Evolutionary conservation across 2,888 invertebrate species (phyloP), one percentile per base, ranked within the genome.

Genomic region (Phragmatobia fuliginosa): DNA sequence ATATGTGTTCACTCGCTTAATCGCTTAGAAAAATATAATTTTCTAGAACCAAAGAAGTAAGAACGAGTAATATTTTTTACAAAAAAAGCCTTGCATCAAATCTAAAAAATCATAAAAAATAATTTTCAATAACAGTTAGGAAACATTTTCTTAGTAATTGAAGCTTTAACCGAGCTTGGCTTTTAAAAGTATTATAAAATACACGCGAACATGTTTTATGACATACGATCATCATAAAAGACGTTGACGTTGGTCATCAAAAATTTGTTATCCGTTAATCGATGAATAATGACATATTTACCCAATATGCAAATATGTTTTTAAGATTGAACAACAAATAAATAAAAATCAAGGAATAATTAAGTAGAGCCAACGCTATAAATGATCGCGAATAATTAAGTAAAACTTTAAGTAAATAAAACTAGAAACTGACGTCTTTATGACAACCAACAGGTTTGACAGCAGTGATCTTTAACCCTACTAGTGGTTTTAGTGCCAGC

Each of bases 231-330:
- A 67, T 56, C 56, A 67, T 72, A 78, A 74, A 73, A 80, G 71
- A 66, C 70, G 71, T 73, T 78, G 80, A 82, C 75, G 68, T 70
- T 71, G 21, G 64, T 31, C 74, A 33, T 81, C 74, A 76, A 77
- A 73, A 75, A 73, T 33, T 71, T 68, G 68, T 78, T 67, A 72
- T 78, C 78, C 81, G 78, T 81, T 82, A 81, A 62, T 74, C 65
- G 74, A 70, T 81, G 78, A 81, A 74, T 74, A 80, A 81, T 78
- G 73, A 76, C 80, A 74, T 80, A 75, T 80, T 81, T 82, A 75
- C 77, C 80, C 71, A 74, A 80, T 79, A 82, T 77, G 71, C 74
- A 77, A 77, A 82, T 79, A 80, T 67, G n/a, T 67, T 72, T 25
- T 31, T 79, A 74, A 70, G 67, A 79, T 65, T 52, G 70, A 73